Conservation (phyloP, 2,888 invertebrate genomes). For the Ectemnius lituratus region DNA sequence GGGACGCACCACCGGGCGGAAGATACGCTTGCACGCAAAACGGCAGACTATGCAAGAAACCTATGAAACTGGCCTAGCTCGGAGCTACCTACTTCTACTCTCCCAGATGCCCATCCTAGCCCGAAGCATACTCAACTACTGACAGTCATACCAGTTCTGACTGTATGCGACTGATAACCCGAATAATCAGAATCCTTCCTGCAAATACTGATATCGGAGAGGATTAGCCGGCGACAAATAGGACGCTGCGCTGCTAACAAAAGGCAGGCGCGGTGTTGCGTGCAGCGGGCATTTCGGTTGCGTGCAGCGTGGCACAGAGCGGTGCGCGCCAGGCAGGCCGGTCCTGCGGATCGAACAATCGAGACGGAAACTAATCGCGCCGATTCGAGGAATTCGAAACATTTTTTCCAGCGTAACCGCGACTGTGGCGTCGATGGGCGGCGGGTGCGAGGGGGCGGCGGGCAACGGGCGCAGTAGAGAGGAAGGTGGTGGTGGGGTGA, state of each 20-base stretch:
- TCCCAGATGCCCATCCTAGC: too few relatives aligned
- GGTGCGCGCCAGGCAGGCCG: constrained; percentile 15
- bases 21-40: too few relatives aligned
- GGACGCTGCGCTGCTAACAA: too few relatives aligned
- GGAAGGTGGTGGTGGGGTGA: constrained; percentile 11
- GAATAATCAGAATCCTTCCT: too few relatives aligned
- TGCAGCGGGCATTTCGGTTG: background rate
- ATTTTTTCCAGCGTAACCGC: constrained; percentile 57
- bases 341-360: constrained; percentile 52
- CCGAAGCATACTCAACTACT: too few relatives aligned
- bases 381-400: constrained; percentile 62
- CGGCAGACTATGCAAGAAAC: too few relatives aligned
- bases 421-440: constrained; percentile 28
- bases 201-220: too few relatives aligned
- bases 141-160: too few relatives aligned
- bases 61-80: too few relatives aligned
- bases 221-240: too few relatives aligned
- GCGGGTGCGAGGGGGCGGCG: background rate
- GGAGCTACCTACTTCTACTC: too few relatives aligned
- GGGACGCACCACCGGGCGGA: background rate
- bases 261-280: background rate
- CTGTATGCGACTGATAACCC: too few relatives aligned
- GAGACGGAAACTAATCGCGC: constrained; percentile 63
- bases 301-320: background rate
- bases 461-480: background rate